Conservation (phyloP, 1,140 invertebrate species). For the Alviniconcha marisindica region DNA sequence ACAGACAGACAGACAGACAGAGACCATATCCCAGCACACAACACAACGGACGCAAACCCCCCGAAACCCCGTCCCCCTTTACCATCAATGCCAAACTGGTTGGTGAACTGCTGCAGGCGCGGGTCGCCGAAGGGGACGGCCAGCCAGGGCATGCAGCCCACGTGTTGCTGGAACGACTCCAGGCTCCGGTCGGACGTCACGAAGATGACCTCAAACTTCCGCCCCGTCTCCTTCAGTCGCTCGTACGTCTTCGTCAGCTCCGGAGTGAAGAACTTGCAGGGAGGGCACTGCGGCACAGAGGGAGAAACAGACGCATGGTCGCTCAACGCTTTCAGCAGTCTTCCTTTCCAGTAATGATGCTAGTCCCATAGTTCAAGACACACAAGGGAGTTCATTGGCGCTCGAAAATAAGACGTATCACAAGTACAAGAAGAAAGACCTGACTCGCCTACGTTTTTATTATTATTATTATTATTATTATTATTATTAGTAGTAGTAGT, state of each 20-base stretch:
- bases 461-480: too few species aligned
- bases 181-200: constrained; percentile 87
- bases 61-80: constrained; percentile 11
- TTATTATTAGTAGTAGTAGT: too few species aligned
- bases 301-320: too few species aligned
- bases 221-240: constrained; percentile 82
- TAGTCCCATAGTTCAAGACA: not conserved
- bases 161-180: constrained; percentile 83
- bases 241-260: constrained; percentile 84
- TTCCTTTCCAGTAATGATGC: too few species aligned
- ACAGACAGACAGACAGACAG: not conserved
- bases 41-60: too few species aligned
- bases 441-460: too few species aligned
- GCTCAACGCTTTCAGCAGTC: too few species aligned
- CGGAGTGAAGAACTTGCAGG: constrained; percentile 88
- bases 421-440: too few species aligned
- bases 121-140: constrained; percentile 83
- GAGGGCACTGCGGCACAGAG: constrained; percentile 83
- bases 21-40: too few species aligned
- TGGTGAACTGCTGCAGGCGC: constrained; percentile 81
- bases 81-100: constrained; percentile 82
- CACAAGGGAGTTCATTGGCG: too few species aligned
- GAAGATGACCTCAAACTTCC: constrained; percentile 88
- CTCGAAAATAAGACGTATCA: not conserved
- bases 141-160: constrained; percentile 85